Evolutionary conservation across 1,140 invertebrate species (phyloP), one percentile per base, ranked within the genome.

Genomic region (Zaprionus capensis): DNA sequence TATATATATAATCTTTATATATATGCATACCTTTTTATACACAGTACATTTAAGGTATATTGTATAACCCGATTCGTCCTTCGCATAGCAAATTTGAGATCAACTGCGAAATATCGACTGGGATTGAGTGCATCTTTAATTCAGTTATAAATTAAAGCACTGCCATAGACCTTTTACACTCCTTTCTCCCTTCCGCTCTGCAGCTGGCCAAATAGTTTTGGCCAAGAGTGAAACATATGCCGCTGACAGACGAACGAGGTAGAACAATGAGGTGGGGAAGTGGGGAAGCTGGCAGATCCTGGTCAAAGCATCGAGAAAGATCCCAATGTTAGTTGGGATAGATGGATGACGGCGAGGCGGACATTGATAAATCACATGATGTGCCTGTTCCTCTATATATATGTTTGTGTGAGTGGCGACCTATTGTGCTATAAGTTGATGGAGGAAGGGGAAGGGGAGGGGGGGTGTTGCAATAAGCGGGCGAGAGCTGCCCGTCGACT

Each of bases 311-410:
- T 20, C 11, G 46, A 51, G 20, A 20, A 51, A 51, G 46, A 51
- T 51, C 11, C 46, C 17, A 51, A 24, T 76, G 68, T 55, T 72
- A 49, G 63, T 44, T 65, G 63, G 59, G 78, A 69, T 84, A 74
- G 84, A 78, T 84, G 84, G 85, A 82, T 84, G 81, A 82, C 62
- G 84, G 71, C 76, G 75, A 78, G 71, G 55, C 78, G 85, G 84
- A 87, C 84, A 90, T 87, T 87, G 84, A 87, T 87, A 87, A 87
- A 87, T 87, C 84, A 87, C 84, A 88, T 59, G 49, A 56, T 55
- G 24, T 56, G 51, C n/a, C 4, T 14, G 57, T 3, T 11, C 24
- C n/a, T n/a, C 5, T 12, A 26, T 24, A 24, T 28, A 36, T 56
- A 36, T 59, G 57, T 36, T 14, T 58, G 80, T 49, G 38, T 71